Conservation (phyloP, 2,888 invertebrate genomes). For the Lochmaea capreae region DNA sequence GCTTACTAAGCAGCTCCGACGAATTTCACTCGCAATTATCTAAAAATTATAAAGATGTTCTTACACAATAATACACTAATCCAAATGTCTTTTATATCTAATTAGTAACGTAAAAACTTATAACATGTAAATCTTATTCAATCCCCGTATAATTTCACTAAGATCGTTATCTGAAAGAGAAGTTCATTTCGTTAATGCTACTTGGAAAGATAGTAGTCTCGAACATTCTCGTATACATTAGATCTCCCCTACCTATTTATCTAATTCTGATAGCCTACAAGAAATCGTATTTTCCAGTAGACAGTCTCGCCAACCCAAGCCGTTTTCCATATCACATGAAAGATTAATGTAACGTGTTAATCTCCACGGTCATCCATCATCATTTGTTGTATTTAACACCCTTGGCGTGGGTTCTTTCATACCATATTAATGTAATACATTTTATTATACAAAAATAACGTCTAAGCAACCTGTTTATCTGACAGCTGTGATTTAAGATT, state of each 20-base stretch:
- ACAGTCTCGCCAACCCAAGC: not conserved
- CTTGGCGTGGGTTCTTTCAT: constrained; percentile 49
- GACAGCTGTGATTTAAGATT: constrained; percentile 17
- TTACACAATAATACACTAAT: too few species aligned
- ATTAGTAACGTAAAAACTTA: too few species aligned
- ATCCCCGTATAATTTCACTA: too few species aligned
- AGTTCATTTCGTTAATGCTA: not conserved
- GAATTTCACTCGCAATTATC: too few species aligned
- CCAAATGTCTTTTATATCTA: too few species aligned
- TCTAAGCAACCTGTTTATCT: constrained; percentile 29
- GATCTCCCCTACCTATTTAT: not conserved
- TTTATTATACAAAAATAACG: constrained; percentile 27
- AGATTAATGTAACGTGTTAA: constrained; percentile 61
- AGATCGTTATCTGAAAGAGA: not conserved
- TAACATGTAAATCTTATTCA: too few species aligned
- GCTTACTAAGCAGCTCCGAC: too few species aligned
- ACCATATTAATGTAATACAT: constrained; percentile 46
- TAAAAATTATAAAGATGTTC: too few species aligned
- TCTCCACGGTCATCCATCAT: constrained; percentile 60
- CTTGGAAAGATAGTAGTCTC: not conserved
- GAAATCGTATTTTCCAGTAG: constrained; percentile 4
- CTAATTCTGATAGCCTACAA: not conserved
- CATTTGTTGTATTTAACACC: constrained; percentile 59
- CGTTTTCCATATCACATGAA: constrained; percentile 45
- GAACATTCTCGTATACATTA: not conserved